These are phyloP conservation scores for Tholera decimalis DNA, from an alignment of 2,888 invertebrate species.

Conservation along the genomic window DNA sequence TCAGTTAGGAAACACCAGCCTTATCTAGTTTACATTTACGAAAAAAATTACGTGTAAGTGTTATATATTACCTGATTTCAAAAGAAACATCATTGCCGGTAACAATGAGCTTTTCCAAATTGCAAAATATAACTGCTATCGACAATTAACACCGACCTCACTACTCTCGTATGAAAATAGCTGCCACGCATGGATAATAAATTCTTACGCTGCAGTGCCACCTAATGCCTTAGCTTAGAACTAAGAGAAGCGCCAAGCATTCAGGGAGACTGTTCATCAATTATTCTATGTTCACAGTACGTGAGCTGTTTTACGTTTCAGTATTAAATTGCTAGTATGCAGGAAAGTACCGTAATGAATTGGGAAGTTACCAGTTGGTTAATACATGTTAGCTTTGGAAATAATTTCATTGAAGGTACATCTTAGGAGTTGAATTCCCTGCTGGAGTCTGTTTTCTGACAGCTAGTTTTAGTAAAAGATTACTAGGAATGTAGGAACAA, in stretches of 20 bases:
- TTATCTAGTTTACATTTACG: too few relatives aligned
- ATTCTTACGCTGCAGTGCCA: constrained; percentile 28
- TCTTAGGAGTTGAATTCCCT: too few relatives aligned
- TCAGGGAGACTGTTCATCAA: constrained; percentile 42
- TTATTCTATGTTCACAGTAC: constrained; percentile 47
- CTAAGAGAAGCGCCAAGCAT: constrained; percentile 30
- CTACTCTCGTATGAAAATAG: not conserved
- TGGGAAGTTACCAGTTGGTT: not conserved
- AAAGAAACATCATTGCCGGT: too few relatives aligned
- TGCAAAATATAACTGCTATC: not conserved
- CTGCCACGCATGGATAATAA: constrained; percentile 32
- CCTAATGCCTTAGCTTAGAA: constrained; percentile 25
- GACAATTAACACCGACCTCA: constrained; percentile 5
- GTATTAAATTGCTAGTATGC: constrained; percentile 30
- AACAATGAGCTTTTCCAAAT: too few relatives aligned
- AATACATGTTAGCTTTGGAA: too few relatives aligned
- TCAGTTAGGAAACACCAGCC: too few relatives aligned
- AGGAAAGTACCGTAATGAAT: not conserved
- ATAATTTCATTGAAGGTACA: too few relatives aligned
- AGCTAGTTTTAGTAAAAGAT: too few relatives aligned
- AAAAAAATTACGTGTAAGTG: too few relatives aligned
- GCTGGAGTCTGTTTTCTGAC: too few relatives aligned
- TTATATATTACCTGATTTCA: too few relatives aligned
- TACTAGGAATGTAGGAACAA: too few relatives aligned
- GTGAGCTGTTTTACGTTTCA: constrained; percentile 37